phyloP scores from a whole-genome alignment of 1,140 invertebrate species.

The Mercenaria mercenaria region DNA sequence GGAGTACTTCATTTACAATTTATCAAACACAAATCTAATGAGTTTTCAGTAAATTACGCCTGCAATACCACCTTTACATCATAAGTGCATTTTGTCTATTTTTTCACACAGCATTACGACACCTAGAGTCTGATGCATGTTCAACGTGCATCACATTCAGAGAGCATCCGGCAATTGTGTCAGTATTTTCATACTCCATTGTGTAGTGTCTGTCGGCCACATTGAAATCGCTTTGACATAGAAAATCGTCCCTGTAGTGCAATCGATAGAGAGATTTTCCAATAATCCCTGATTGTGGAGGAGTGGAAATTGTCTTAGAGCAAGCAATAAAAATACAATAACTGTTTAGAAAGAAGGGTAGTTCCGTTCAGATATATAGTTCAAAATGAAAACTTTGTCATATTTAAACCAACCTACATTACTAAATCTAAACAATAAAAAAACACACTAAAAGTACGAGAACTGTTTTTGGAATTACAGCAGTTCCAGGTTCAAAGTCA shows the following conservation, averaged over 20 bases:
- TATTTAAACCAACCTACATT: too few species aligned
- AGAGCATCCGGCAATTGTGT: not conserved
- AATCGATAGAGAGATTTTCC: slow-evolving; percentile 9
- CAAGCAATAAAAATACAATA: slow-evolving; percentile 6
- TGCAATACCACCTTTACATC: not conserved
- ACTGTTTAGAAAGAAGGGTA: not conserved
- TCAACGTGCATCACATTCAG: not conserved
- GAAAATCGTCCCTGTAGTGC: not conserved
- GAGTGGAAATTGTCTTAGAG: not conserved
- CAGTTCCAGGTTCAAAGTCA: too few species aligned
- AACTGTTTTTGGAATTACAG: too few species aligned
- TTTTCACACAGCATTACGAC: not conserved
- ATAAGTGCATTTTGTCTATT: not conserved
- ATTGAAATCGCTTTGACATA: slow-evolving; percentile 19
- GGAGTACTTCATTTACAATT: too few species aligned
- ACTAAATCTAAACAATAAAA: too few species aligned
- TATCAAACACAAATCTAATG: too few species aligned
- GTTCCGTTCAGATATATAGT: not conserved
- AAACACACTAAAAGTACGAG: too few species aligned
- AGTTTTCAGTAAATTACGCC: not conserved
- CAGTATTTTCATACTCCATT: not conserved
- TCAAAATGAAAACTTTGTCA: too few species aligned
- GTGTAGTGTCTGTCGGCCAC: not conserved
- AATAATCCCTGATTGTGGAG: not conserved
- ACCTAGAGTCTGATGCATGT: not conserved